phyloP scores from a whole-genome alignment of 2,888 invertebrate species.

The Cactoblastis cactorum region DNA sequence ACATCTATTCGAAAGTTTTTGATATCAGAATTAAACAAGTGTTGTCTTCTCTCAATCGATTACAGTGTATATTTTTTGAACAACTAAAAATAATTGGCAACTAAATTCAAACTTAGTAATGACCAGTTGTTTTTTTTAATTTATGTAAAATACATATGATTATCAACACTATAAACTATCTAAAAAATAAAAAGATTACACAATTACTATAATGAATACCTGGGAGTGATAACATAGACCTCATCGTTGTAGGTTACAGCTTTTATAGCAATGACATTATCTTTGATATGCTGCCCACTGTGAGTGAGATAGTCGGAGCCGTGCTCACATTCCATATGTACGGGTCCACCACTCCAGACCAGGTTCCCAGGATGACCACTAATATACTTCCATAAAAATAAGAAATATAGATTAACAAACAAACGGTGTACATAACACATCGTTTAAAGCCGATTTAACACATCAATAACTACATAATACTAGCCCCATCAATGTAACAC shows the following conservation, averaged over 20 bases:
- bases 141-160: too few species aligned
- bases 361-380: constrained; percentile 45
- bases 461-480: background rate
- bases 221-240: constrained; percentile 79
- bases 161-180: too few species aligned
- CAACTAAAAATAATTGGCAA: too few species aligned
- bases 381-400: constrained; percentile 15
- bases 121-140: too few species aligned
- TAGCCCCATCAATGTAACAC: background rate
- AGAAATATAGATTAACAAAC: constrained; percentile 16
- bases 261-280: constrained; percentile 81
- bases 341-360: constrained; percentile 64
- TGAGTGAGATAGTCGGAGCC: constrained; percentile 71
- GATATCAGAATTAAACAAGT: too few species aligned
- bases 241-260: constrained; percentile 76
- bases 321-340: constrained; percentile 65
- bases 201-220: constrained; percentile 36
- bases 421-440: background rate
- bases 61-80: too few species aligned
- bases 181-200: too few species aligned
- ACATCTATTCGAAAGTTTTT: too few species aligned
- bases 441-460: background rate
- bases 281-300: constrained; percentile 73
- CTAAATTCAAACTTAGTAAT: too few species aligned
- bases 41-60: too few species aligned